Evolutionary conservation across 2,888 invertebrate species (phyloP).

Genomic region (Macaria notata): DNA sequence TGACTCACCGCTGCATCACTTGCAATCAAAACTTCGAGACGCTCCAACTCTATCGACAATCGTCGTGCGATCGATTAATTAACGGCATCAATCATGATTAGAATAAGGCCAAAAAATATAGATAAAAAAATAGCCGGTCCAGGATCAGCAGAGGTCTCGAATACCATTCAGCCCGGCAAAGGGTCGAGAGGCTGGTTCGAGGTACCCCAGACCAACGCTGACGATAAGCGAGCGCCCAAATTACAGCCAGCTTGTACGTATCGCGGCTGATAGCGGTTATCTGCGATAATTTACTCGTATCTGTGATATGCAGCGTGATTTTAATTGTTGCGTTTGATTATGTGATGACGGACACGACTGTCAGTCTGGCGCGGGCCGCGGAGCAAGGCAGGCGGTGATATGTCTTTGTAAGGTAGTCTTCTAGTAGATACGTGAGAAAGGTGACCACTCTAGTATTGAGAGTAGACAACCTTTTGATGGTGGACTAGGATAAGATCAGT

Average conservation of each 20-base stretch:
- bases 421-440: not conserved
- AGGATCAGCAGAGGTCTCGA: constrained; percentile 83
- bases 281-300: constrained; percentile 61
- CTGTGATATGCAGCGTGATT: constrained; percentile 31
- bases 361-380: not conserved
- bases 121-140: constrained; percentile 70
- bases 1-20: too few relatives aligned
- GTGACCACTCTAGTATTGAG: too few relatives aligned
- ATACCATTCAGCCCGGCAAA: constrained; percentile 73
- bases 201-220: constrained; percentile 82
- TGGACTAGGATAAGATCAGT: too few relatives aligned
- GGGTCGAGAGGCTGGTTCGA: constrained; percentile 52
- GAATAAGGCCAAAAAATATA: constrained; percentile 56
- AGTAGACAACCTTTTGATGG: too few relatives aligned
- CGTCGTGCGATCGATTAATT: constrained; percentile 60
- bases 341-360: constrained; percentile 1
- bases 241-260: constrained; percentile 53
- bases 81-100: constrained; percentile 72
- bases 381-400: constrained; percentile 4
- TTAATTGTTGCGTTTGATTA: constrained; percentile 41
- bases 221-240: constrained; percentile 66
- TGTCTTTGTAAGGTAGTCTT: constrained; percentile 27
- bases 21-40: constrained; percentile 4
- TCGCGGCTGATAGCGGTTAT: constrained; percentile 48
- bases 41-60: constrained; percentile 24